Conservation (phyloP, 2,113 vertebrate species). For the Sorex araneus region DNA sequence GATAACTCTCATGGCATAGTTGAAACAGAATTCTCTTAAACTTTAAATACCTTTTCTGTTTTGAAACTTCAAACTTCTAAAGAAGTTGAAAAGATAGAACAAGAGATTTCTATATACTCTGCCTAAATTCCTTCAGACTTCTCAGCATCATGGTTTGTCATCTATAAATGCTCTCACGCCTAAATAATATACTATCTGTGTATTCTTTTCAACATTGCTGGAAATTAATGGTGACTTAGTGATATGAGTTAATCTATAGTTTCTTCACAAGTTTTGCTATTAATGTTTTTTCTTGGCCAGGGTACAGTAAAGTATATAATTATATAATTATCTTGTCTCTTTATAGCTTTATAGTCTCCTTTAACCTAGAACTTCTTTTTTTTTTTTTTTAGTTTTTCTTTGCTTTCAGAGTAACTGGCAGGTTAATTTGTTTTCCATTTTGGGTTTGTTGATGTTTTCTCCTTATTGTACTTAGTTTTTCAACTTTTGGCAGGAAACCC, state of each 20-base stretch:
- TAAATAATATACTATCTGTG: neutral
- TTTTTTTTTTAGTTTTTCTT: neutral
- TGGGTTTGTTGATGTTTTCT: slow-evolving; percentile 21
- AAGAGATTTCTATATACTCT: slow-evolving; percentile 20
- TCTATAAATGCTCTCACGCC: slow-evolving; percentile 13
- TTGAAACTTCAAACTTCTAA: slow-evolving; percentile 34
- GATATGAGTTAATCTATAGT: neutral
- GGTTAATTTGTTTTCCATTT: slow-evolving; percentile 51
- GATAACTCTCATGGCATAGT: neutral
- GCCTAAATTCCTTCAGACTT: neutral
- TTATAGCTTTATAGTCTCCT: neutral
- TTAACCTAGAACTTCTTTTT: slow-evolving; percentile 19
- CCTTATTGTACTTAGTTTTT: neutral
- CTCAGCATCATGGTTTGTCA: neutral
- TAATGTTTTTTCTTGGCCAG: slow-evolving; percentile 4
- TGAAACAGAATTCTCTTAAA: neutral
- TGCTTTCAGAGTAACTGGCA: neutral
- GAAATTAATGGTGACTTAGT: neutral
- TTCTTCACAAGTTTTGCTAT: slow-evolving; percentile 26
- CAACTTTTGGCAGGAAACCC: slow-evolving; percentile 4
- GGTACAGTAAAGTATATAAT: neutral
- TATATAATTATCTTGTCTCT: neutral
- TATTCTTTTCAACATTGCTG: neutral
- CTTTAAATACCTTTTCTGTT: neutral
- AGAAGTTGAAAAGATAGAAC: slow-evolving; percentile 21